Conservation (phyloP, 2,797 vertebrate genomes). For the Petrocephalus sullivani region DNA sequence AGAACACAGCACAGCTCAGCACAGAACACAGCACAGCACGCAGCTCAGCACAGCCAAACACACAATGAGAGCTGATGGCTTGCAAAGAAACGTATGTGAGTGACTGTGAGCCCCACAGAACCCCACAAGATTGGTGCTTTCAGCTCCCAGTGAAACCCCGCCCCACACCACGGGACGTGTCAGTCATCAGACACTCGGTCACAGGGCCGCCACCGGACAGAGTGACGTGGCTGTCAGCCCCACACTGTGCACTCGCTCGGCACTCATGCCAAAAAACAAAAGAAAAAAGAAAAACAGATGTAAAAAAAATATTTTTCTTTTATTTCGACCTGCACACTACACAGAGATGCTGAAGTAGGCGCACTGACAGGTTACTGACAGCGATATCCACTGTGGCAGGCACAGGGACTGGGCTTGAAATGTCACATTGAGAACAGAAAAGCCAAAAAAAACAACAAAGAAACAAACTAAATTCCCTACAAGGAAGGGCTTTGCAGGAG, state of each 20-base stretch:
- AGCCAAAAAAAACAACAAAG: constrained; percentile 41
- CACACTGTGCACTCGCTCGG: not conserved
- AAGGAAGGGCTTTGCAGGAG: constrained; percentile 78
- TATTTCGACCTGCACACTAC: constrained; percentile 82
- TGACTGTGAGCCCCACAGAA: not conserved
- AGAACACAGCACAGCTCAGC: not conserved
- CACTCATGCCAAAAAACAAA: not conserved
- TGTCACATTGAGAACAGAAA: constrained; percentile 79
- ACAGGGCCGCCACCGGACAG: not conserved
- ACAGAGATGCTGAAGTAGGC: constrained; percentile 89
- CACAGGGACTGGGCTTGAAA: constrained; percentile 93
- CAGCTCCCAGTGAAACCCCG: not conserved
- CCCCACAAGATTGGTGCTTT: not conserved
- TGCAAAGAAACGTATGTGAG: not conserved
- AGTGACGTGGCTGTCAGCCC: not conserved
- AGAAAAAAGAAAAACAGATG: constrained; percentile 38
- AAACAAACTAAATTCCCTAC: constrained; percentile 65
- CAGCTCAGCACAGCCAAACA: not conserved
- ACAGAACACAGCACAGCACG: not conserved
- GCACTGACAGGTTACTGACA: constrained; percentile 98
- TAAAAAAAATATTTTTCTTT: constrained; percentile 80
- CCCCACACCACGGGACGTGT: not conserved
- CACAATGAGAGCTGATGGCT: not conserved
- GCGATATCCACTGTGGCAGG: constrained; percentile 66
- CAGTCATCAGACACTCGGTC: not conserved